Evolutionary conservation across 2,888 invertebrate genomes (phyloP), one percentile per base, ranked within the genome.

Genomic region (Drosophila aldrichi): DNA sequence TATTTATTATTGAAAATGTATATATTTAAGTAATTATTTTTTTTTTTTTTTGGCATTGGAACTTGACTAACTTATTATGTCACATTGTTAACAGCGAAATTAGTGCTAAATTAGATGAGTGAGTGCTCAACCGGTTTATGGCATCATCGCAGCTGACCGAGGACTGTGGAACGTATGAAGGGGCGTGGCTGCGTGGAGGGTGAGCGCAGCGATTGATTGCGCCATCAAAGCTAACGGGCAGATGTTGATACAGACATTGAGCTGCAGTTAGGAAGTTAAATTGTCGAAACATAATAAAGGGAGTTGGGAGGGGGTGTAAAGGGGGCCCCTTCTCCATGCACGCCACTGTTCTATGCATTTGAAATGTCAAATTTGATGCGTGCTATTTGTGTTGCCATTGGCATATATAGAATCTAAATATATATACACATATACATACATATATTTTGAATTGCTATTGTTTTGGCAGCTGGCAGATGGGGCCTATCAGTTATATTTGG

Each of bases 381-480:
- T 85, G 81, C 48, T 46, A 51, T 64, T 74, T 36, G 55, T 18
- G 3, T 1, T 25, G 60, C 63, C 81, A 74, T 84, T 65, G 41
- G 56, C 44, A 40, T 22, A 22, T 22, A 22, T 22, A 22, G 20
- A 40, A 38, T 32, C 55, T 20, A 41, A 67, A 8, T 22, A 9
- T 3, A 46, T 34, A 44, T 22, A 54, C 16, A 20, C 10, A 10
- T 9, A 32, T 32, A 32, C 3, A 10, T 9, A 10, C 9, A 29
- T 8, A 8, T 1, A 29, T 25, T n/a, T n/a, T 46, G 14, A 29
- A 41, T 43, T 22, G 56, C 51, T 61, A 34, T 56, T 52, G 54
- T 60, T 64, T 62, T 61, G 40, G 55, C 22, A 51, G 55, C 40
- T 54, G 49, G 68, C 85, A 81, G 85, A 82, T 88, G 86, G 61